Base-by-base conservation (phyloP, 1,140 invertebrate genomes). In the Zaprionus inermis region DNA sequence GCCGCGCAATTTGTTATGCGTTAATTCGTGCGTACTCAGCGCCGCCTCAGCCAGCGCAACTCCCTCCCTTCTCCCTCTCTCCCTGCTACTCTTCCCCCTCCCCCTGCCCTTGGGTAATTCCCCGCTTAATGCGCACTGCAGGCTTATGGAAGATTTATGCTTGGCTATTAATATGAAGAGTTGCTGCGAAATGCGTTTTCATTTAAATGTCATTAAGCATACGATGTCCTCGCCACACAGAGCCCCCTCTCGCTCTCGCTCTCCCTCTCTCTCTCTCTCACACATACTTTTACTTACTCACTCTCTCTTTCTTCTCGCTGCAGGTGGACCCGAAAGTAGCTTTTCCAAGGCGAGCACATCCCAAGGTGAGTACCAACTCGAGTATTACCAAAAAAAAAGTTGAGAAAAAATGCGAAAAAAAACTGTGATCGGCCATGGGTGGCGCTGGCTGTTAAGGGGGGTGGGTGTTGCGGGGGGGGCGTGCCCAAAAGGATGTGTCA, bases 281-380 rank as follows among this genome's bases (percentile, higher is more conserved):
- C 6, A 28, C 5, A 12, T 41, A 22, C 30, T 46, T n/a, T n/a
- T 16, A 60, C 20, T 18, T n/a, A 38, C 52, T 55, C 24, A 57
- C 63, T 38, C 28, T 60, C 20, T 38, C 46, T 22, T 60, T 60
- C 69, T 91, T 88, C 91, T 90, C 92, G 92, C 60, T 63, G 80
- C 96, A 99, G 98, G 99, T 99, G 94, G 98, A 99, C 93, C 98
- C 98, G 86, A 99, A 99, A 96, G 97, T 99, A 93, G 98, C 98
- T 93, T 99, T 99, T 95, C 98, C 98, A 80, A 97, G 98, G 94
- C 96, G 98, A 95, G 97, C 97, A 95, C 98, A 99, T 95, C 98
- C 98, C 94, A 99, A 99, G 97, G 97, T 98, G 95, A 96, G 96
- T 93, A 75, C 69, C 65, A 51, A 44, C 56, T 71, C 34, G 36